Percentiles rank a stretch among this genome's conserved stretches.
These are phyloP conservation scores for Pycnomerus fuliginosus DNA, from an alignment of 2,888 invertebrate genomes.

Conservation along the genomic window DNA sequence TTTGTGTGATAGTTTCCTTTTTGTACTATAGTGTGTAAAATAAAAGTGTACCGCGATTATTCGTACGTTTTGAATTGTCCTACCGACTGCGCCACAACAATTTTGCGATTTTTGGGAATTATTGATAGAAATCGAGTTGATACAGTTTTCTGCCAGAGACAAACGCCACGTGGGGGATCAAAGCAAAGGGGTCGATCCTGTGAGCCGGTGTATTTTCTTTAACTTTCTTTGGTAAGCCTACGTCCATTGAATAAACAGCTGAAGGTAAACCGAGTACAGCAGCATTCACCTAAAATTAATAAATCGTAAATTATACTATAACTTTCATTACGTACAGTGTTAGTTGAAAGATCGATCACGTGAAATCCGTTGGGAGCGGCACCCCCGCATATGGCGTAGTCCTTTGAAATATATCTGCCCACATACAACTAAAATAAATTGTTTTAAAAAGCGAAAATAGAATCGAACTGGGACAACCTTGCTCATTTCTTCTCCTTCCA, in stretches of 20 bases:
- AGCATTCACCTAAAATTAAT: slow-evolving; percentile 56
- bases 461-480: no score
- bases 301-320: no score
- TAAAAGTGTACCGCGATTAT: slow-evolving; percentile 56
- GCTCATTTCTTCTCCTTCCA: slow-evolving; percentile 55
- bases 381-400: slow-evolving; percentile 63
- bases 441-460: no score
- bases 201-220: slow-evolving; percentile 12
- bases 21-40: slow-evolving; percentile 63
- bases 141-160: slow-evolving; percentile 57
- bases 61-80: no score
- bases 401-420: slow-evolving; percentile 60
- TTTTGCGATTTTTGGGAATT: slow-evolving; percentile 13
- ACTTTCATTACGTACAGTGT: no score
- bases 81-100: no score
- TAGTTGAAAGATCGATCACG: no score
- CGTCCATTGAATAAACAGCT: slow-evolving; percentile 59
- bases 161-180: slow-evolving; percentile 58
- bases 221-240: slow-evolving; percentile 56
- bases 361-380: slow-evolving; percentile 62
- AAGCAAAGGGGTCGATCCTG: slow-evolving; percentile 27
- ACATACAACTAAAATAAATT: slow-evolving; percentile 59
- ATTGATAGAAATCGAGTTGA: slow-evolving; percentile 51
- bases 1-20: slow-evolving; percentile 59
- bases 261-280: slow-evolving; percentile 58